A percentile compares a stretch with the other conserved stretches of the same genome.
phyloP scores from a whole-genome alignment of 2,888 invertebrate genomes.

The Pyrocoelia pectoralis region DNA sequence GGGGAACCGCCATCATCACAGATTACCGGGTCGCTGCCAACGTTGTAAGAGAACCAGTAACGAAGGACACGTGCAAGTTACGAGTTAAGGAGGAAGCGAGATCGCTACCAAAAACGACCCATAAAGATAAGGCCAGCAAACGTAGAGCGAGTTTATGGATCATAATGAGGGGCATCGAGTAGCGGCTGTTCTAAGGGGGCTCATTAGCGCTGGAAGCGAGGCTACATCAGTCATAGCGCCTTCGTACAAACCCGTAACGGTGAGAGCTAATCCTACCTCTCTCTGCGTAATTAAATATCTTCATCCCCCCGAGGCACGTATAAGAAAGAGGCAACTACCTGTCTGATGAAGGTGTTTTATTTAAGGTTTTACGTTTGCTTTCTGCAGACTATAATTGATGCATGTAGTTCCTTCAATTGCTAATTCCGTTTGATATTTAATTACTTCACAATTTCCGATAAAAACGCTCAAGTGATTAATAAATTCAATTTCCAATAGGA shows the following conservation, averaged over 20 bases:
- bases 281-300: conserved; percentile 37
- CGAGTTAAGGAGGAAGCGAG: conserved; percentile 25
- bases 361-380: conserved; percentile 22
- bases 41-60: conserved; percentile 29
- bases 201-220: conserved; percentile 36
- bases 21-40: conserved; percentile 33
- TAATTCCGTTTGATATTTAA: background rate
- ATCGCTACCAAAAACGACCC: conserved; percentile 28
- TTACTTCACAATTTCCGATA: background rate
- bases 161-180: conserved; percentile 38
- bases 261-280: conserved; percentile 36
- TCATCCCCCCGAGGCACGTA: conserved; percentile 31
- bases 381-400: conserved; percentile 21
- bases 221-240: conserved; percentile 38
- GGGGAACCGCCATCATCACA: conserved; percentile 37
- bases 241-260: conserved; percentile 36
- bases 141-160: conserved; percentile 36
- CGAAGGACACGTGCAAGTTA: conserved; percentile 21
- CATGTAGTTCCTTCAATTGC: conserved; percentile 4
- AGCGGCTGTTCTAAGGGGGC: conserved; percentile 37
- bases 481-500: background rate
- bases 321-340: conserved; percentile 32
- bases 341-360: conserved; percentile 31
- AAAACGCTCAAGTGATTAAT: background rate
- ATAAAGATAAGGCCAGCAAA: conserved; percentile 38